Evolutionary conservation across 2,113 vertebrate species (phyloP).

Genomic region (Microcebus griseorufus): DNA sequence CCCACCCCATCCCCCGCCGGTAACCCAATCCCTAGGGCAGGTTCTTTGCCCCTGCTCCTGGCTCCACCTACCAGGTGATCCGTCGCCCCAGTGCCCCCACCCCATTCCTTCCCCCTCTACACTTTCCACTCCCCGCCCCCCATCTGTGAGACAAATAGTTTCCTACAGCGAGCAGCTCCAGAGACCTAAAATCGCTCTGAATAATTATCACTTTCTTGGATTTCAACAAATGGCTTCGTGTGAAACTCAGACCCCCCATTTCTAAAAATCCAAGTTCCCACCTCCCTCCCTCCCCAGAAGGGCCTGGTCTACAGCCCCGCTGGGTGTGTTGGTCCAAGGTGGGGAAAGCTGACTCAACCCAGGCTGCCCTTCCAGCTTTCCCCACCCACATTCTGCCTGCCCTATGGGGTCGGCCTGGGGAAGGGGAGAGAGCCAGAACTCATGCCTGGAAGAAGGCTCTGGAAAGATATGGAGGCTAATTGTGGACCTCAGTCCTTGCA

Average conservation of each 20-base stretch:
- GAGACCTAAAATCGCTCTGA: conserved; percentile 65
- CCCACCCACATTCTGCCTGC: conserved; percentile 50
- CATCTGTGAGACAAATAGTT: conserved; percentile 73
- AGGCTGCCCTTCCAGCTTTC: not conserved
- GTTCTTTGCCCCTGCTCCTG: not conserved
- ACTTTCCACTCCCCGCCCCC: not conserved
- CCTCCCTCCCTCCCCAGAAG: conserved; percentile 66
- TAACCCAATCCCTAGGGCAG: not conserved
- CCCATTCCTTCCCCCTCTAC: not conserved
- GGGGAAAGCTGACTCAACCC: not conserved
- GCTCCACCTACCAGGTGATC: conserved; percentile 20
- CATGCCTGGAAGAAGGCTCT: not conserved
- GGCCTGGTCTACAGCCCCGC: not conserved
- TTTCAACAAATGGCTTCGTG: conserved; percentile 76
- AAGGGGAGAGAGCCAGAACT: not conserved
- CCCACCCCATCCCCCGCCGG: not conserved
- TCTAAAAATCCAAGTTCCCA: not conserved
- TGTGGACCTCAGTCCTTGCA: not conserved
- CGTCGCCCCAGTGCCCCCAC: not conserved
- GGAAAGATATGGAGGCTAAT: not conserved
- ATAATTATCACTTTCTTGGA: conserved; percentile 85
- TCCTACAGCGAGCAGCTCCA: conserved; percentile 63
- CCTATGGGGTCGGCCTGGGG: not conserved
- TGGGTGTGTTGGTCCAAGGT: not conserved
- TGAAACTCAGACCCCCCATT: conserved; percentile 51